Conservation (phyloP, 2,888 invertebrate genomes). For the Biston stratarius region DNA sequence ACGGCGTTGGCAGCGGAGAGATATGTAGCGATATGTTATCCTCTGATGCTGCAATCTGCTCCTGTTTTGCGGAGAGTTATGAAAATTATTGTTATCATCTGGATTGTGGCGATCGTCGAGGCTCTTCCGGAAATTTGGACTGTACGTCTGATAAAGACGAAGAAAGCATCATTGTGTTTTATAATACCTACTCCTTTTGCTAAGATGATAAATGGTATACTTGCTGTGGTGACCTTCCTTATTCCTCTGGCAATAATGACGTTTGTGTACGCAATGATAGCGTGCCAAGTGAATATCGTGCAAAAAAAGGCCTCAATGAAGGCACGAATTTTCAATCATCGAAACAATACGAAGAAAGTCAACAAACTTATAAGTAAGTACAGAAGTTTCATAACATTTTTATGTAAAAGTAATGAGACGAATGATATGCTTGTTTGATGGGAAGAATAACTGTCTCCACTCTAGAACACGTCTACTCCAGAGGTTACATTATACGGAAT, state of each 20-base stretch:
- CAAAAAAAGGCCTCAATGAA: slow-evolving; percentile 52
- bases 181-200: slow-evolving; percentile 58
- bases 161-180: slow-evolving; percentile 57
- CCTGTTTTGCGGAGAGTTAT: slow-evolving; percentile 60
- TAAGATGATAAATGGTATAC: slow-evolving; percentile 58
- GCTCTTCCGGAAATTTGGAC: slow-evolving; percentile 64
- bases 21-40: slow-evolving; percentile 67
- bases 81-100: slow-evolving; percentile 60
- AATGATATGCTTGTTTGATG: no score
- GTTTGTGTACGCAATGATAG: slow-evolving; percentile 67
- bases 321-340: slow-evolving; percentile 63
- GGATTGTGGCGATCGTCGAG: slow-evolving; percentile 63
- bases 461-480: no score
- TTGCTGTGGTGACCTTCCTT: slow-evolving; percentile 62
- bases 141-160: slow-evolving; percentile 54
- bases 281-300: slow-evolving; percentile 60
- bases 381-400: no score
- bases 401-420: no score
- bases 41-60: slow-evolving; percentile 56
- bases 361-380: slow-evolving; percentile 70
- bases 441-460: no score
- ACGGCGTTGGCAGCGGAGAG: slow-evolving; percentile 68
- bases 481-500: no score
- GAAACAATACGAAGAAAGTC: slow-evolving; percentile 63
- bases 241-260: slow-evolving; percentile 65